phyloP scores from a whole-genome alignment of 2,888 invertebrate species.

The Epinotia nisella region DNA sequence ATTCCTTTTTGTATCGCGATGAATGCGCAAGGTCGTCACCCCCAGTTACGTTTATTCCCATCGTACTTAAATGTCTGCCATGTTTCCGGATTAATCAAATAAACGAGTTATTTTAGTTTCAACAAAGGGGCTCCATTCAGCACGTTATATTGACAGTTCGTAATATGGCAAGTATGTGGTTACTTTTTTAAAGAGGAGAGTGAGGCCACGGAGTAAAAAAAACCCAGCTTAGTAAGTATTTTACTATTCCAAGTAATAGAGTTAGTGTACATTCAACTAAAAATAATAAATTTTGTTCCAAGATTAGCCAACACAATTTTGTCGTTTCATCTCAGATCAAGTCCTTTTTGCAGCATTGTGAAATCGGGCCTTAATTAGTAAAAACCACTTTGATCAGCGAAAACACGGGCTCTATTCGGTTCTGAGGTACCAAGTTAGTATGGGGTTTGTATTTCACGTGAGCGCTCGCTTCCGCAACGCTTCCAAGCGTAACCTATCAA shows the following conservation, averaged over 20 bases:
- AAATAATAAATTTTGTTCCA: too few relatives aligned
- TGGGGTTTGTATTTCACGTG: not conserved
- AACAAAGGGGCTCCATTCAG: not conserved
- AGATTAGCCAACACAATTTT: too few relatives aligned
- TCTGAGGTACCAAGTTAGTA: not conserved
- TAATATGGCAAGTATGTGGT: not conserved
- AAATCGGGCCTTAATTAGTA: not conserved
- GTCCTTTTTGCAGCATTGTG: not conserved
- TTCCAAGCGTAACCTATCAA: too few relatives aligned
- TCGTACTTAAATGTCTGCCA: not conserved
- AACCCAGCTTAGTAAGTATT: too few relatives aligned
- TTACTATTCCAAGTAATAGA: too few relatives aligned
- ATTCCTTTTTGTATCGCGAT: constrained; percentile 8
- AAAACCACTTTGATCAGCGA: not conserved
- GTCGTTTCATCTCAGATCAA: not conserved
- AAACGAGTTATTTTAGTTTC: not conserved
- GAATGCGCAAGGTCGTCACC: not conserved
- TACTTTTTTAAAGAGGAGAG: not conserved
- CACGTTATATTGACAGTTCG: not conserved
- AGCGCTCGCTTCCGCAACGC: not conserved
- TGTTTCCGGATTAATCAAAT: not conserved
- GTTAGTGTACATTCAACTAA: too few relatives aligned
- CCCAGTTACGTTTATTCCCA: not conserved
- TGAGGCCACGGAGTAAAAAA: too few relatives aligned
- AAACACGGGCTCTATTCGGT: not conserved